phyloP scores from a whole-genome alignment of 2,888 invertebrate species.

The Drosophila kambysellisi region DNA sequence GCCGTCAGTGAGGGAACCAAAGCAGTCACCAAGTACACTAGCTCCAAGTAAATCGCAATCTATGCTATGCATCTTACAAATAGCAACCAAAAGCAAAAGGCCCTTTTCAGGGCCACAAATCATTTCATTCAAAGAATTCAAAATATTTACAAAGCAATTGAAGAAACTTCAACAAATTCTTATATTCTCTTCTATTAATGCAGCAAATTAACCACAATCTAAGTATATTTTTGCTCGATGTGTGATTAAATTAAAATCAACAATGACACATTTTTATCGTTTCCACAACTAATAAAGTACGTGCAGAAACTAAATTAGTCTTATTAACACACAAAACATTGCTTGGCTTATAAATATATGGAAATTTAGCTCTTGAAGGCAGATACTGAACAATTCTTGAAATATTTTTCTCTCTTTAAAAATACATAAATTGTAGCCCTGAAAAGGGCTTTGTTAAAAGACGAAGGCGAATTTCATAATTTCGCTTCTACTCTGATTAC shows the following conservation, averaged over 20 bases:
- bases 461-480: too few relatives aligned
- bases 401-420: too few relatives aligned
- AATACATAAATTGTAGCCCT: too few relatives aligned
- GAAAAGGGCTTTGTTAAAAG: too few relatives aligned
- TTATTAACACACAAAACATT: too few relatives aligned
- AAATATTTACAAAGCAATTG: background rate
- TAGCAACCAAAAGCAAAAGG: constrained; percentile 20
- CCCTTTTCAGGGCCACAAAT: constrained; percentile 54
- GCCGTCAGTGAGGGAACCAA: constrained; percentile 60
- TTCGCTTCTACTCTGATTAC: background rate
- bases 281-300: too few relatives aligned
- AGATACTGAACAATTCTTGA: too few relatives aligned
- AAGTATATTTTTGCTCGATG: fast-evolving
- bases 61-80: too few relatives aligned
- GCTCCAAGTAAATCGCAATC: constrained; percentile 49
- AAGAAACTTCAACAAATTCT: fast-evolving
- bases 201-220: background rate
- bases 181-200: background rate
- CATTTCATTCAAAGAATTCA: constrained; percentile 20
- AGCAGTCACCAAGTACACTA: constrained; percentile 61
- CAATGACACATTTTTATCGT: background rate
- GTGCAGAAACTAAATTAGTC: too few relatives aligned
- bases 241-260: background rate
- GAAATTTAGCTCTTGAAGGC: too few relatives aligned
- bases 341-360: too few relatives aligned